These are phyloP conservation scores for Ennomos quercinarius DNA, from an alignment of 2,888 invertebrate species.

Conservation along the genomic window DNA sequence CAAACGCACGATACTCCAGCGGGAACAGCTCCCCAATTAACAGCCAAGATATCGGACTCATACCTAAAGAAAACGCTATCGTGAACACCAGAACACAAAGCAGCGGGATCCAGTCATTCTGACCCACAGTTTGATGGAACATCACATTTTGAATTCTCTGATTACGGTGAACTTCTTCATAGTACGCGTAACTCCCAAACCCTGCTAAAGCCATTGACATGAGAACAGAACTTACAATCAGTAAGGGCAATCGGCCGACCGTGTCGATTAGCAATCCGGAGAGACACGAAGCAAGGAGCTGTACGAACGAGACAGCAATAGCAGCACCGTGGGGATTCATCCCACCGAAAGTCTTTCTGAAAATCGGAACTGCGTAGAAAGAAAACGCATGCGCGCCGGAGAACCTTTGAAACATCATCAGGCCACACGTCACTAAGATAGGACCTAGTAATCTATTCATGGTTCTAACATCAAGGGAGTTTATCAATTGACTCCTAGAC, in stretches of 20 bases:
- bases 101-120: slow-evolving; percentile 93
- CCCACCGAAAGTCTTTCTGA: slow-evolving; percentile 92
- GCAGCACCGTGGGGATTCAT: slow-evolving; percentile 94
- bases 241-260: slow-evolving; percentile 92
- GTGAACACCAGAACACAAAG: slow-evolving; percentile 93
- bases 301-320: slow-evolving; percentile 93
- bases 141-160: slow-evolving; percentile 80
- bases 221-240: slow-evolving; percentile 93
- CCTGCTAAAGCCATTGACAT: slow-evolving; percentile 95
- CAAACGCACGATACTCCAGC: slow-evolving; percentile 92
- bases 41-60: slow-evolving; percentile 95
- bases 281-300: slow-evolving; percentile 92
- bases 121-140: slow-evolving; percentile 83
- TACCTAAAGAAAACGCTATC: slow-evolving; percentile 94
- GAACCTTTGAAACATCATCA: slow-evolving; percentile 96
- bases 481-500: slow-evolving; percentile 68
- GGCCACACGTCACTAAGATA: slow-evolving; percentile 91
- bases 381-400: slow-evolving; percentile 94
- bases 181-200: slow-evolving; percentile 94
- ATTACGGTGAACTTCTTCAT: slow-evolving; percentile 88
- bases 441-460: slow-evolving; percentile 87
- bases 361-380: slow-evolving; percentile 94
- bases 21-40: slow-evolving; percentile 94
- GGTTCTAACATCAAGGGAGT: slow-evolving; percentile 74
- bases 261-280: slow-evolving; percentile 94